Base-by-base conservation (phyloP, 2,113 vertebrate genomes). In the Onychorhynchus coronatus region DNA sequence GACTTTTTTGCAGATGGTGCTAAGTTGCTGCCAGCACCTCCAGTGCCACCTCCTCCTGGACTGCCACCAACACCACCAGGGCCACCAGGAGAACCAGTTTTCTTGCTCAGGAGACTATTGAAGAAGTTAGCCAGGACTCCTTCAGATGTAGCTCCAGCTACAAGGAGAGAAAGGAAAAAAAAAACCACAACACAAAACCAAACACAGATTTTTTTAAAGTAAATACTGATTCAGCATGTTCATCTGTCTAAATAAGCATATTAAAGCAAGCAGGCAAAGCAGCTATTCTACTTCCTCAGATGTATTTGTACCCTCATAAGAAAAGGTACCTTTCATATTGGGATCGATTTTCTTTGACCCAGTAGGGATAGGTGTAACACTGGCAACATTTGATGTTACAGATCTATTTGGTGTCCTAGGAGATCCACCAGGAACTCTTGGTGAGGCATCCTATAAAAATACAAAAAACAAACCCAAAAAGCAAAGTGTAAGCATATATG, bases 121-220 rank as follows among this genome's bases (percentile, higher is more conserved):
- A 99, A 99, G 98, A 99, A 99, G 95, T 99, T 99, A 75, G 99
- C 99, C 96, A 99, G 97, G 76, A 99, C 99, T 16, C 99, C 99
- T 98, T 99, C 99, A 55, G 99, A 99, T 84, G 99, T 99, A 95
- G 99, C 99, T 98, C 99, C 99, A 98, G 98, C 98, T 99, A 93
- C 42, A 95, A 50, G 14, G 33, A 24, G 8, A 73, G 22, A 22
- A 63, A 81, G 7, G 7, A 23, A 73, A 49, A 47, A 41, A 41
- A 37, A 53, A 58, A 24, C 1, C 39, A 70, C 56, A 74, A 35
- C 58, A 79, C 31, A 76, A 86, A 56, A 85, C 16, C 44, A 61
- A 61, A 62, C 67, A 35, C 4, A 67, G 31, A 66, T 81, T 83
- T 80, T 85, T 13, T 50, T 42, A 42, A 88, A 77, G 49, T 62